These are phyloP conservation scores for Tethya wilhelma DNA, from an alignment of 37 sponge, comb jelly and placozoan genomes.

Conservation along the genomic window DNA sequence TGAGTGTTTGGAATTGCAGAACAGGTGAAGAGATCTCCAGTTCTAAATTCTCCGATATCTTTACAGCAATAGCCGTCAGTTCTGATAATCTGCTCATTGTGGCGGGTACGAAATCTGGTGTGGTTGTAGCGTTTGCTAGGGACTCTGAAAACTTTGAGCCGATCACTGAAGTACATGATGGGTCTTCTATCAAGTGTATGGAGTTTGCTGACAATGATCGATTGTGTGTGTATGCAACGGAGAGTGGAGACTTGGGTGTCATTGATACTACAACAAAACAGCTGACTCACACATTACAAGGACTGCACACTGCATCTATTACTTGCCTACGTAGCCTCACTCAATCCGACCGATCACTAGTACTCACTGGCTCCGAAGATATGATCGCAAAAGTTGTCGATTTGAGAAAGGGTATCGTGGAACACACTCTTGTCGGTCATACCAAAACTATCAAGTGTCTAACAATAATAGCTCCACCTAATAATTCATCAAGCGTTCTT, in stretches of 20 bases:
- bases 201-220: neutral
- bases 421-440: slow-evolving; percentile 25
- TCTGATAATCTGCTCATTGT: neutral
- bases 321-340: neutral
- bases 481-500: neutral
- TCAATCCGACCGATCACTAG: neutral
- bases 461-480: too few species aligned
- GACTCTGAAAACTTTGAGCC: neutral
- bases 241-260: neutral
- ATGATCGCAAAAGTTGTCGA: slow-evolving; percentile 26
- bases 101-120: slow-evolving; percentile 15
- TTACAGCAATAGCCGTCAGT: neutral
- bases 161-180: neutral
- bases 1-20: slow-evolving; percentile 24
- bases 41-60: neutral
- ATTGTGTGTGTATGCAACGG: neutral
- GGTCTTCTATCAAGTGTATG: neutral
- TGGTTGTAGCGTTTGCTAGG: neutral
- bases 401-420: neutral
- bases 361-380: slow-evolving; percentile 46
- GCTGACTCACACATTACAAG: neutral
- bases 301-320: neutral
- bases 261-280: neutral
- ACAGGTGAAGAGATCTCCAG: slow-evolving; percentile 2
- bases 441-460: slow-evolving; percentile 45